Base-by-base conservation (phyloP, 92 coral and sea anemone genomes). In the Galaxea fascicularis region DNA sequence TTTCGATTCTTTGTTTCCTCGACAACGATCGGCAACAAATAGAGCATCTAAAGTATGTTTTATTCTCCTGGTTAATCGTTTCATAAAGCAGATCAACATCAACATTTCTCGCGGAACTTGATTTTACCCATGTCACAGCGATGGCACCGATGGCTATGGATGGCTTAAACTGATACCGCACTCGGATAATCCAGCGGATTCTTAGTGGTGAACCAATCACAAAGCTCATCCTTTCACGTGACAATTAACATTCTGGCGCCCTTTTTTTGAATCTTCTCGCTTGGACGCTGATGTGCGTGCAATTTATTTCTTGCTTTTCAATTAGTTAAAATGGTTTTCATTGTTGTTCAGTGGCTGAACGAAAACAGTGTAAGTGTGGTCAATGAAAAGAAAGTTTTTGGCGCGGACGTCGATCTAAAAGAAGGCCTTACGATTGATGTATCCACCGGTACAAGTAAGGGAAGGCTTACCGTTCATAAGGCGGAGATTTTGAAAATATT, bases 11-110 rank as follows among this genome's bases (percentile, higher is more conserved):
- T n/a, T n/a, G n/a, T n/a, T n/a, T n/a, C n/a, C n/a, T n/a, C n/a
- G n/a, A n/a, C n/a, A n/a, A 54, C 60, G 60, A 54, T 54, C 60
- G 60, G 60, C 60, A 54, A 54, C 60, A 54, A 54, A 54, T 54
- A 8, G 60, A 54, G 60, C 60, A 54, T 54, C 60, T 54, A 54
- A 54, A 54, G 17, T 8, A 54, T 54, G 60, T 54, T 54, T 14
- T 14, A 54, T 54, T 54, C 60, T 54, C 60, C 14, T 54, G 60
- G 17, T 54, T 54, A 8, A 54, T 54, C 60, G 11, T 14, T 54
- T 8, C 17, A 54, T 54, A 54, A 14, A 54, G 60, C 17, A 54
- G 60, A 14, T 54, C n/a, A n/a, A n/a, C n/a, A n/a, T n/a, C n/a
- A n/a, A n/a, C n/a, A n/a, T n/a, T n/a, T n/a, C n/a, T n/a, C n/a